phyloP scores from a whole-genome alignment of 2,888 invertebrate genomes.

The Hemicrepidius hirtus region DNA sequence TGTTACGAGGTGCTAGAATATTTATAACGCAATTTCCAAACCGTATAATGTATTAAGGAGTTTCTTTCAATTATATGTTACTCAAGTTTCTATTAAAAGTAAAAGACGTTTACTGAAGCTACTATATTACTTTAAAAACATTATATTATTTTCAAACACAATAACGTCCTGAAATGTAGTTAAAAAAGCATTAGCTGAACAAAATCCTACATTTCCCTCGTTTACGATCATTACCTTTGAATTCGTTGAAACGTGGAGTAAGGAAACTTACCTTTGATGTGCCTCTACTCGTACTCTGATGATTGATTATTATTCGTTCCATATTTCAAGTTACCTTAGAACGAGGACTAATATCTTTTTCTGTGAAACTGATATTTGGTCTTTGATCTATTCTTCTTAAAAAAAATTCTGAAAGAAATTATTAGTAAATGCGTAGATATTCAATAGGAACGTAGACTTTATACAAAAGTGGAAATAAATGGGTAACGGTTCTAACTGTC shows the following conservation, averaged over 20 bases:
- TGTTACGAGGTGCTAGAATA: constrained; percentile 6
- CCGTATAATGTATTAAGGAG: background rate
- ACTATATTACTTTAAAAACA: too few species aligned
- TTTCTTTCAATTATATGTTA: background rate
- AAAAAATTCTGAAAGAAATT: too few species aligned
- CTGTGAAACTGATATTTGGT: too few species aligned
- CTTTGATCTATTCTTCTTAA: too few species aligned
- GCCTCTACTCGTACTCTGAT: background rate
- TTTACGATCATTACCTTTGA: constrained; percentile 3
- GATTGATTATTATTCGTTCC: constrained; percentile 9
- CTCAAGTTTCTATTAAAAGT: background rate
- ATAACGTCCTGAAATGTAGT: background rate
- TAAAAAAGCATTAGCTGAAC: background rate
- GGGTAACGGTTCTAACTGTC: constrained; percentile 12
- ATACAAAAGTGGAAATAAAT: background rate
- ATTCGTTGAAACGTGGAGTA: background rate
- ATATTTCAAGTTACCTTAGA: background rate
- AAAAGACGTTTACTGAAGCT: too few species aligned
- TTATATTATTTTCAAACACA: background rate
- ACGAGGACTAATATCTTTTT: background rate
- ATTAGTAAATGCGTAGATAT: background rate
- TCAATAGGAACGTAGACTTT: background rate
- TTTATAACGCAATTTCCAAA: constrained; percentile 1
- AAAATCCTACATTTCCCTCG: background rate
- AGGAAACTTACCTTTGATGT: constrained; percentile 6